phyloP scores from a whole-genome alignment of 92 coral and sea anemone species.

The Phenganax marumi region DNA sequence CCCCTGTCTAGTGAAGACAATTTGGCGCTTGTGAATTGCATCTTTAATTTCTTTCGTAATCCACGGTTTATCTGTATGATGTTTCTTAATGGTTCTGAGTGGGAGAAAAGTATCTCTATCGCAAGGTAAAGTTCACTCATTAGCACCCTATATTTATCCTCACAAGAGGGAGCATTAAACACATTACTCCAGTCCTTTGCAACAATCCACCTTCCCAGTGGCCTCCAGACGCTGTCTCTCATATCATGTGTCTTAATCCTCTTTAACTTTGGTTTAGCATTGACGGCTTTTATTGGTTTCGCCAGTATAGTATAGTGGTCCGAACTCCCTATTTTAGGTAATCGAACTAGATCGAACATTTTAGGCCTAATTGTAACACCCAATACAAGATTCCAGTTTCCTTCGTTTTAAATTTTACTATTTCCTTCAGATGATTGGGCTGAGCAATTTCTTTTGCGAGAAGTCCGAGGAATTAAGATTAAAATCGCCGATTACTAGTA shows the following conservation, averaged over 20 bases:
- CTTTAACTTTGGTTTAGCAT: constrained; percentile 14
- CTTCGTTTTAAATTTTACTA: constrained; percentile 53
- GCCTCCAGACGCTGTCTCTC: constrained; percentile 49
- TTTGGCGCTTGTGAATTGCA: constrained; percentile 30
- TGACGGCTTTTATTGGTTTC: constrained; percentile 26
- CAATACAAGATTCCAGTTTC: constrained; percentile 49
- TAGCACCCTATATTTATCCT: constrained; percentile 13
- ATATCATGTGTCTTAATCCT: constrained; percentile 41
- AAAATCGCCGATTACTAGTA: constrained; percentile 44
- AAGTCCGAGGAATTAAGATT: constrained; percentile 43
- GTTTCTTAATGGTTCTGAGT: constrained; percentile 31
- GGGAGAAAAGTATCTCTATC: constrained; percentile 40
- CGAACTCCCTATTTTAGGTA: constrained; percentile 48
- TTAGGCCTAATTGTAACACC: constrained; percentile 50
- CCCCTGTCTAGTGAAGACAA: constrained; percentile 34
- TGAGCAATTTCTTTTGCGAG: constrained; percentile 35
- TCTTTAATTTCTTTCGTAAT: constrained; percentile 34
- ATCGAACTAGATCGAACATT: constrained; percentile 32
- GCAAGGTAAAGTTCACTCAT: constrained; percentile 19
- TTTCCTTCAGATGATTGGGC: constrained; percentile 44
- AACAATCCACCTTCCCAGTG: constrained; percentile 48
- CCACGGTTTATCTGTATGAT: constrained; percentile 51
- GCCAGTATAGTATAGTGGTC: constrained; percentile 56
- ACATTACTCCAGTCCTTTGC: constrained; percentile 43
- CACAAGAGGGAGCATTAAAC: constrained; percentile 21